Conservation (phyloP, 2,888 invertebrate species). For the Drosophila meridiana region DNA sequence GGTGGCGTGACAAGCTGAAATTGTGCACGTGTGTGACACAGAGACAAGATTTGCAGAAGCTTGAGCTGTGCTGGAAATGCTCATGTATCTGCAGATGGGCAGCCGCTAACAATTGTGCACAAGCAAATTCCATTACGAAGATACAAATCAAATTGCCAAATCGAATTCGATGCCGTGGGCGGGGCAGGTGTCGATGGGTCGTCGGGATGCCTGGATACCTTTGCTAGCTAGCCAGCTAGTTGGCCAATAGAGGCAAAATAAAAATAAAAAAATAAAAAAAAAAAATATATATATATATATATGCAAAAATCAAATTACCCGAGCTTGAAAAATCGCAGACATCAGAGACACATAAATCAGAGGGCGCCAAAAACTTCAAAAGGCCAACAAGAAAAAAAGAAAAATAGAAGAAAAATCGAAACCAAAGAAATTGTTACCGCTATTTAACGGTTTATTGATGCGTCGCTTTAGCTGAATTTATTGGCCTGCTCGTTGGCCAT, state of each 20-base stretch:
- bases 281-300: conserved; percentile 10
- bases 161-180: conserved; percentile 4
- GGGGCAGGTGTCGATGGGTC: background rate
- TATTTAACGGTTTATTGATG: conserved; percentile 82
- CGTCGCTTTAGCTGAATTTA: conserved; percentile 74
- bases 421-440: conserved; percentile 75
- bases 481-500: conserved; percentile 70
- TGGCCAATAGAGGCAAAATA: conserved; percentile 20
- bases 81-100: conserved; percentile 58
- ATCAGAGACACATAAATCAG: conserved; percentile 78
- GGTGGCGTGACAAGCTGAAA: conserved; percentile 49
- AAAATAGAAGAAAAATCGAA: conserved; percentile 24
- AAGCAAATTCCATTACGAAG: conserved; percentile 72
- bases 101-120: conserved; percentile 40
- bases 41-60: background rate
- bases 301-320: conserved; percentile 77
- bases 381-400: conserved; percentile 21
- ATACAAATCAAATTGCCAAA: conserved; percentile 76
- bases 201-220: background rate
- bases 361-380: conserved; percentile 48
- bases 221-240: background rate
- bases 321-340: conserved; percentile 76
- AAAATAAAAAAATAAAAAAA: conserved; percentile 4
- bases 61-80: conserved; percentile 8
- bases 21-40: conserved; percentile 30